A percentile compares a stretch with the other conserved stretches of the same genome.
phyloP scores from a whole-genome alignment of 2,888 invertebrate genomes.

The Chymomyza caudatula region DNA sequence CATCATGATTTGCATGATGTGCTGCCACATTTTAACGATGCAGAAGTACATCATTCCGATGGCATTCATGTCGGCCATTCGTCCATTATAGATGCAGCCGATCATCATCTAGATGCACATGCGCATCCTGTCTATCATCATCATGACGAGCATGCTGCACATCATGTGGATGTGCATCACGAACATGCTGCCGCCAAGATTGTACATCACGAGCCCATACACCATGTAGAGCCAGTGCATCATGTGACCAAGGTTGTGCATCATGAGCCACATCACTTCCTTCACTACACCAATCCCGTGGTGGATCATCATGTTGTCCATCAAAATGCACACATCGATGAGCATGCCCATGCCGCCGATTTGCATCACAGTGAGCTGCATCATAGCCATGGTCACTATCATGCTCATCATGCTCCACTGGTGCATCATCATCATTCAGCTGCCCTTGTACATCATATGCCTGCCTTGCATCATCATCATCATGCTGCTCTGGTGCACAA shows the following conservation, averaged over 20 bases:
- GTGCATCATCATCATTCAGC: constrained; percentile 32
- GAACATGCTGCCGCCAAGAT: constrained; percentile 65
- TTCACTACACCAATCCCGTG: constrained; percentile 74
- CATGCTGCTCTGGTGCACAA: constrained; percentile 63
- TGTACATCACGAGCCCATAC: constrained; percentile 74
- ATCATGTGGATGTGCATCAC: constrained; percentile 54
- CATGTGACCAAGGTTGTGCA: constrained; percentile 76
- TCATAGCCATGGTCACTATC: constrained; percentile 44
- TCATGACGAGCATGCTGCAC: constrained; percentile 40
- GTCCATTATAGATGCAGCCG: constrained; percentile 43
- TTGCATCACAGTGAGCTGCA: constrained; percentile 59
- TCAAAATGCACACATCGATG: constrained; percentile 67
- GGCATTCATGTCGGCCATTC: constrained; percentile 74
- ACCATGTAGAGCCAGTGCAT: constrained; percentile 75
- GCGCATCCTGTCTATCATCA: constrained; percentile 68
- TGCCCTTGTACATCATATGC: constrained; percentile 60
- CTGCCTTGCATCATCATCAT: constrained; percentile 47
- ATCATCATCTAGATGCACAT: constrained; percentile 73
- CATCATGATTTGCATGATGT: constrained; percentile 57
- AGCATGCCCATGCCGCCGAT: constrained; percentile 61
- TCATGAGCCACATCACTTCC: constrained; percentile 75
- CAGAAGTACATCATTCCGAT: constrained; percentile 58
- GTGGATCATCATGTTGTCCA: constrained; percentile 74
- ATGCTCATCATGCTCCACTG: constrained; percentile 26
- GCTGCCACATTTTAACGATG: constrained; percentile 57